phyloP scores from a whole-genome alignment of 2,797 vertebrate species.

The Melanotaenia nigrans region DNA sequence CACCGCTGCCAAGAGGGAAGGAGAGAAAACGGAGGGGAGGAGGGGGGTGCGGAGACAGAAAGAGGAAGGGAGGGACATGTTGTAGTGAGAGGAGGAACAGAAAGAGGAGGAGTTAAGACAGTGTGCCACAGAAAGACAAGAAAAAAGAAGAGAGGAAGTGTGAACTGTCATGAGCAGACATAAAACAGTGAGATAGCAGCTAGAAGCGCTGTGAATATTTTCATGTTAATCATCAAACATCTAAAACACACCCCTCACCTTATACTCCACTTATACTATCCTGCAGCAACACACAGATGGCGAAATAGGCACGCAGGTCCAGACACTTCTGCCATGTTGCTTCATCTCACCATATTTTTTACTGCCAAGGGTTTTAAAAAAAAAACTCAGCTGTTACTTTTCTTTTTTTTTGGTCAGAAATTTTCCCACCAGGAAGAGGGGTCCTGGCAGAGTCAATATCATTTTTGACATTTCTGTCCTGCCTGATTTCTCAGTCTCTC shows the following conservation, averaged over 20 bases:
- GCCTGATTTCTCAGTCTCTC: slow-evolving; percentile 41
- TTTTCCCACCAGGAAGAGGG: slow-evolving; percentile 26
- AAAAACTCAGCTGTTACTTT: slow-evolving; percentile 22
- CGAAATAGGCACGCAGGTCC: slow-evolving; percentile 38
- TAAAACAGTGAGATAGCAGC: slow-evolving; percentile 53
- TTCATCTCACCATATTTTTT: slow-evolving; percentile 31
- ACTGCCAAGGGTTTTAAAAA: slow-evolving; percentile 14
- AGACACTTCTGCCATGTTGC: slow-evolving; percentile 58
- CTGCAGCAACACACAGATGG: slow-evolving; percentile 54
- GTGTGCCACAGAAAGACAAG: slow-evolving; percentile 59
- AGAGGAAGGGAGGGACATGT: slow-evolving; percentile 78
- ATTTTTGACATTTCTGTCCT: slow-evolving; percentile 55
- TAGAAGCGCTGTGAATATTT: slow-evolving; percentile 30
- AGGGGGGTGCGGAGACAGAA: slow-evolving; percentile 62
- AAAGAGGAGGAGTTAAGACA: slow-evolving; percentile 73
- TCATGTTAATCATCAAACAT: slow-evolving; percentile 50
- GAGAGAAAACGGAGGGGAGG: slow-evolving; percentile 65
- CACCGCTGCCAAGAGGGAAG: slow-evolving; percentile 82
- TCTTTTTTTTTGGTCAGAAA: slow-evolving; percentile 3
- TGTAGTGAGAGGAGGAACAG: slow-evolving; percentile 66
- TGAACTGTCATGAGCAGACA: slow-evolving; percentile 50
- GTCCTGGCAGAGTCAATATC: slow-evolving; percentile 37
- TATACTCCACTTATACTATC: slow-evolving; percentile 29
- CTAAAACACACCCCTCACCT: slow-evolving; percentile 45
- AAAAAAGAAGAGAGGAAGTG: slow-evolving; percentile 55